Conservation (phyloP, 1,140 invertebrate genomes). For the Penaeus indicus region DNA sequence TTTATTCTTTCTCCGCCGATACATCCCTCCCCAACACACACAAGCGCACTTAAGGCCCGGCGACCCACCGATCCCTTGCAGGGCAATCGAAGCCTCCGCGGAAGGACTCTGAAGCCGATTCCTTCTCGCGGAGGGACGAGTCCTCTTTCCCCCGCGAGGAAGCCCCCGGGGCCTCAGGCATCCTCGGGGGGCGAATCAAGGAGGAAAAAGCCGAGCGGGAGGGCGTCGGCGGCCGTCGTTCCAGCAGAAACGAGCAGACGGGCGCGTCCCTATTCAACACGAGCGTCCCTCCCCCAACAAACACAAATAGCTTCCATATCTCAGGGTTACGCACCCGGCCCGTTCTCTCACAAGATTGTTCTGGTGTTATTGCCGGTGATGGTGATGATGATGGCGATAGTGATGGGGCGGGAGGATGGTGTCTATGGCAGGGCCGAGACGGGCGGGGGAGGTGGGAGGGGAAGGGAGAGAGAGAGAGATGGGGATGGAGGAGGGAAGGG, state of each 20-base stretch:
- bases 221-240: slow-evolving; percentile 7
- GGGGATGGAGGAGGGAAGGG: background rate
- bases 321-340: slow-evolving; percentile 37
- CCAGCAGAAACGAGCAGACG: slow-evolving; percentile 20
- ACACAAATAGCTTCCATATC: slow-evolving; percentile 53
- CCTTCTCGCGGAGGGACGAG: too few species aligned
- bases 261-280: slow-evolving; percentile 16
- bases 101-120: too few species aligned
- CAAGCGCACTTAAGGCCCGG: too few species aligned
- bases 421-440: background rate
- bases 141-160: too few species aligned
- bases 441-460: too few species aligned
- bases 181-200: too few species aligned
- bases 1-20: background rate
- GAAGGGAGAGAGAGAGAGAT: background rate
- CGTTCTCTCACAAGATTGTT: slow-evolving; percentile 32
- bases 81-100: too few species aligned
- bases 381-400: background rate
- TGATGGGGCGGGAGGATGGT: background rate
- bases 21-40: background rate
- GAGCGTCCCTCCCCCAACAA: slow-evolving; percentile 12
- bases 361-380: slow-evolving; percentile 11
- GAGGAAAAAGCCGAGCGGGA: background rate
- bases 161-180: too few species aligned
- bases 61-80: too few species aligned